Evolutionary conservation across 2,113 vertebrate species (phyloP).

Genomic region (Pogonocichla stellata): DNA sequence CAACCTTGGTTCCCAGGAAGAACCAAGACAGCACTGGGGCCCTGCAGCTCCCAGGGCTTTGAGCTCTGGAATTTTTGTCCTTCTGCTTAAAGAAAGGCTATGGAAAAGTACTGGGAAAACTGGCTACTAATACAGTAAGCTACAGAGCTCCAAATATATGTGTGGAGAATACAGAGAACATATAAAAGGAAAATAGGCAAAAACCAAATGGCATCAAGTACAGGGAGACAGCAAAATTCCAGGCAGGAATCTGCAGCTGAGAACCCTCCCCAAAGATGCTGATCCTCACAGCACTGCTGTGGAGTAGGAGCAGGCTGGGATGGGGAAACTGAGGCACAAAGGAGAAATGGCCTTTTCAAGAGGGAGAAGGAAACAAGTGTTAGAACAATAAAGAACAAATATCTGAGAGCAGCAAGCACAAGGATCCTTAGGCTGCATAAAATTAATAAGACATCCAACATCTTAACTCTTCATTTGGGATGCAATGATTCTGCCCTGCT

Average conservation of each 20-base stretch:
- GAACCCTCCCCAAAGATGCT: background rate
- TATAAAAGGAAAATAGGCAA: background rate
- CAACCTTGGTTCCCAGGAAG: background rate
- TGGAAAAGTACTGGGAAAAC: background rate
- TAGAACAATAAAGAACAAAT: background rate
- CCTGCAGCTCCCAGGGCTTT: fast-evolving
- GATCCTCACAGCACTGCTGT: background rate
- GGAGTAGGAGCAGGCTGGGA: background rate
- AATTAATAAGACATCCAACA: background rate
- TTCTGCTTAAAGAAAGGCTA: background rate
- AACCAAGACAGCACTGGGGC: background rate
- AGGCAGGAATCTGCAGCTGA: background rate
- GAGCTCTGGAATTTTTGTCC: background rate
- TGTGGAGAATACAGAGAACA: background rate
- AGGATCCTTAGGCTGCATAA: background rate
- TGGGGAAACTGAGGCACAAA: background rate
- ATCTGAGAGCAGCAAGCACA: background rate
- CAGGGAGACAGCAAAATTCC: fast-evolving
- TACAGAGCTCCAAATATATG: background rate
- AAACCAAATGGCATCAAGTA: background rate
- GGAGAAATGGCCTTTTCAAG: background rate
- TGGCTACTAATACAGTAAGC: background rate
- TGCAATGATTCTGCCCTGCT: background rate
- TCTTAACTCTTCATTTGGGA: background rate
- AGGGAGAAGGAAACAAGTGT: background rate